Evolutionary conservation across 2,113 vertebrate species (phyloP), one percentile per base, ranked within the genome.

Genomic region (Toxotes chatareus): DNA sequence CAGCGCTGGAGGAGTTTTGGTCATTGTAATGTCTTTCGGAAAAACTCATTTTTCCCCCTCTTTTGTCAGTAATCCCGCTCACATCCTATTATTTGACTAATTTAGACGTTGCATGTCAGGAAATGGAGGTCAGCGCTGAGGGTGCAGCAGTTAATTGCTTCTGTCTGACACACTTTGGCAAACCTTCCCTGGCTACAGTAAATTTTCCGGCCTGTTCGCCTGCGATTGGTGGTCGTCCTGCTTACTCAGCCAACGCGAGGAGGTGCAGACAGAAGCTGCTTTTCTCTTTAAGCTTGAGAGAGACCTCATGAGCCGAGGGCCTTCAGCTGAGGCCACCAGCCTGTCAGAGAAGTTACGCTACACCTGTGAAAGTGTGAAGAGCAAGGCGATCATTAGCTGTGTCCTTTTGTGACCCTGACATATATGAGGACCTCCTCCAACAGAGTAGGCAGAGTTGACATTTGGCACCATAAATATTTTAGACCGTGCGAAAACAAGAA

Each of bases 41-140:
- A 68, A 66, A 47, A 17, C 4, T 7, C 0, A 10, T 53, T 16
- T 32, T 31, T 10, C 5, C 7, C 7, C 31, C 16, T 31, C n/a
- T 40, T 78, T 70, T 87, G 60, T 66, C 53, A 31, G 78, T 31
- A 66, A 59, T 73, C 51, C 74, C 46, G 10, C 69, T 75, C 68
- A 76, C 69, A 62, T 83, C 32, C 73, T 42, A 65, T 83, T 79
- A 79, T 86, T 86, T 14, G 21, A 78, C 85, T 79, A 67, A 88
- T 85, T 81, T 84, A 80, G 56, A 77, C 19, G 0, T 9, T 42
- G 67, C 66, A 70, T 85, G 79, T 80, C 73, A 86, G 85, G 76
- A 83, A 86, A 88, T 87, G 84, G 76, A 93, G 88, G 87, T 91
- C 40, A 17, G 47, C 10, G 13, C 73, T 76, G 72, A 89, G 67